Evolutionary conservation across 2,888 invertebrate species (phyloP).

Genomic region (Hedychridium roseum): DNA sequence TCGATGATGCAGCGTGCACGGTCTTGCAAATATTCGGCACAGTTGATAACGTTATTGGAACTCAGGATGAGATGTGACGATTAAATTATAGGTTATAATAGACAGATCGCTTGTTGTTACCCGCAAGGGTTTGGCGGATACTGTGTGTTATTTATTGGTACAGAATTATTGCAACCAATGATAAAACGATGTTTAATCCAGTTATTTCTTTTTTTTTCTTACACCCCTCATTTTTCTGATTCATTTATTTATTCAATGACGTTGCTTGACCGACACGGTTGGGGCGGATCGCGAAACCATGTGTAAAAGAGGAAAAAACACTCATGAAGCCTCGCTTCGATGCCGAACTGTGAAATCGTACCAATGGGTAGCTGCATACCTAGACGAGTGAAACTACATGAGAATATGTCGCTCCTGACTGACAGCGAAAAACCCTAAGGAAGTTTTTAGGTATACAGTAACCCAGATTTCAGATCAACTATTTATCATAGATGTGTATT

Average conservation of each 20-base stretch:
- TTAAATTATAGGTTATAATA: conserved; percentile 23
- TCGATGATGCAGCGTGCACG: conserved; percentile 10
- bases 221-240: conserved; percentile 31
- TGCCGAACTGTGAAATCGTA: no score
- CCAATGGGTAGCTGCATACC: no score
- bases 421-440: no score
- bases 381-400: no score
- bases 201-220: conserved; percentile 33
- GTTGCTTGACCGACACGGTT: conserved; percentile 6
- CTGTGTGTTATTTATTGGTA: not conserved
- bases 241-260: conserved; percentile 23
- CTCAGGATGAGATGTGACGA: not conserved
- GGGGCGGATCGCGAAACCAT: conserved; percentile 17
- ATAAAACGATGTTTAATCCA: conserved; percentile 9
- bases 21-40: conserved; percentile 26
- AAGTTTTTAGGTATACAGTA: no score
- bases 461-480: no score
- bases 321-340: no score
- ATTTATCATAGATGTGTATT: no score
- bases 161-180: not conserved
- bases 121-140: no score
- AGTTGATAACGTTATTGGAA: conserved; percentile 9
- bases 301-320: no score
- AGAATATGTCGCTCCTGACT: no score
- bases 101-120: no score